Percentiles rank a stretch among this genome's conserved stretches.
These are phyloP conservation scores for Trinorchestia longiramus DNA, from an alignment of 1,140 invertebrate species.

Conservation along the genomic window DNA sequence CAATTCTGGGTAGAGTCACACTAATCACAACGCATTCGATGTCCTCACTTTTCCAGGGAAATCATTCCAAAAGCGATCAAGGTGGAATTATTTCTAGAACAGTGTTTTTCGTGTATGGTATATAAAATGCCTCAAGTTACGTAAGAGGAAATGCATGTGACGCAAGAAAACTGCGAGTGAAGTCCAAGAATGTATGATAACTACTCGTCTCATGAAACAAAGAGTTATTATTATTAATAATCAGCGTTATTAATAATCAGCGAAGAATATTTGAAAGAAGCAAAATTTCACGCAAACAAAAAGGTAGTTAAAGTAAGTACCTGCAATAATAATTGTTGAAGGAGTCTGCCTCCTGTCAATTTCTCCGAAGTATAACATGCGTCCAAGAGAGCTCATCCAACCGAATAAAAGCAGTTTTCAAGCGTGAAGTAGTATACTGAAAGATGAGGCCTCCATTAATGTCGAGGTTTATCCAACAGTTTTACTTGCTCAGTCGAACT, in stretches of 20 bases:
- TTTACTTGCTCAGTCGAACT: not conserved
- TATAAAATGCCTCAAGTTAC: not conserved
- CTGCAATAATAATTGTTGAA: not conserved
- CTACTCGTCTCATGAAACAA: not conserved
- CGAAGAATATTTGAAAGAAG: not conserved
- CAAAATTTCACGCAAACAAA: not conserved
- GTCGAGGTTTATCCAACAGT: not conserved
- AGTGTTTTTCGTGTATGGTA: not conserved
- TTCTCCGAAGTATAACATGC: not conserved
- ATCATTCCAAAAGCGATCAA: not conserved
- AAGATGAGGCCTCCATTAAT: not conserved
- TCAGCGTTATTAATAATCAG: not conserved
- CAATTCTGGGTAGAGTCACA: not conserved
- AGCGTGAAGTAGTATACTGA: not conserved
- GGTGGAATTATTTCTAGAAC: not conserved
- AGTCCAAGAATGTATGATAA: not conserved
- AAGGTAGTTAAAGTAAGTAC: not conserved
- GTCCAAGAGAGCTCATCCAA: not conserved
- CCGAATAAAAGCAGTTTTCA: not conserved
- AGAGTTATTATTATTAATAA: no score
- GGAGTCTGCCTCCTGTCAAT: not conserved
- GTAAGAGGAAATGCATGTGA: not conserved
- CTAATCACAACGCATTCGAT: not conserved
- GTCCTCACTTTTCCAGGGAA: not conserved
- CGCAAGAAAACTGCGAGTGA: not conserved